Conservation (phyloP, 1,140 invertebrate genomes). For the Saccostrea glomerata region DNA sequence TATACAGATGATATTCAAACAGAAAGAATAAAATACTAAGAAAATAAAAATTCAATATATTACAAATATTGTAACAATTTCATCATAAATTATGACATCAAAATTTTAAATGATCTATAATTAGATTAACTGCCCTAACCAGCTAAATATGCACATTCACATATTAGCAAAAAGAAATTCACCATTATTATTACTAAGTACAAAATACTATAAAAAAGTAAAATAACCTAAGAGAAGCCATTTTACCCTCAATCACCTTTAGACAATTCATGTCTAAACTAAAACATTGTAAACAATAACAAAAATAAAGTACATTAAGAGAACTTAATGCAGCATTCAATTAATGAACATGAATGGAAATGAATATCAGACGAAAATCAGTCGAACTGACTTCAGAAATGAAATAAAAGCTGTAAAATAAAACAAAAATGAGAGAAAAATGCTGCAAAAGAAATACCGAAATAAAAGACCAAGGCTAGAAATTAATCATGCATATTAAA, state of each 20-base stretch:
- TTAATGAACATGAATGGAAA: conserved; percentile 25
- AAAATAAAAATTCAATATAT: not conserved
- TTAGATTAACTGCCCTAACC: not conserved
- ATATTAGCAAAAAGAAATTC: not conserved
- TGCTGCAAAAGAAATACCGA: conserved; percentile 1
- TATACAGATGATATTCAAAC: not conserved
- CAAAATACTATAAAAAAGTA: not conserved
- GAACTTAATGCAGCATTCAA: not conserved
- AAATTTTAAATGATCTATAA: not conserved
- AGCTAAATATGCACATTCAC: not conserved
- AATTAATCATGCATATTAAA: not conserved
- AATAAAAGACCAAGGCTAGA: not conserved
- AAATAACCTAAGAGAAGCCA: conserved; percentile 27
- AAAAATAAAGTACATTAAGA: not conserved
- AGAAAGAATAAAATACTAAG: not conserved
- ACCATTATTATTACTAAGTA: not conserved
- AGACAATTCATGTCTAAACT: not conserved
- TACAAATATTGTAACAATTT: not conserved
- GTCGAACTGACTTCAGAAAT: not conserved
- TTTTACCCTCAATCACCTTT: not conserved
- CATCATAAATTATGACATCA: not conserved
- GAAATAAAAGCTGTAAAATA: conserved; percentile 24
- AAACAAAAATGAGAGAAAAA: not conserved
- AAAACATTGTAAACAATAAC: not conserved
- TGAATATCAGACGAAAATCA: not conserved